Percentiles rank a stretch among this genome's conserved stretches.
These are phyloP conservation scores for Drosophila nigromelanica DNA, from an alignment of 1,140 invertebrate genomes.

Conservation along the genomic window DNA sequence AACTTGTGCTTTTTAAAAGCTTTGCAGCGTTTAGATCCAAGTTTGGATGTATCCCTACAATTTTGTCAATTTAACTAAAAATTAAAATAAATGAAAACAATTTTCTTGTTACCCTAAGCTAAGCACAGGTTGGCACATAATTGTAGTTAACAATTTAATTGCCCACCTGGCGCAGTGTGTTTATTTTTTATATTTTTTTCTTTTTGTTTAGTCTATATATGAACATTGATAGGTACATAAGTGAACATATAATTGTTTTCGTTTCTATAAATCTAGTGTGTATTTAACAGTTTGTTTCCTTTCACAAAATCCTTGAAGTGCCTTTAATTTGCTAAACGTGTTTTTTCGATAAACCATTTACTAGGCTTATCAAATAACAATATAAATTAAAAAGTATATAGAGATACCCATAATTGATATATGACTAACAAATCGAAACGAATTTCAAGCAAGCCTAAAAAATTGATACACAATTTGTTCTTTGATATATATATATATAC, in stretches of 20 bases:
- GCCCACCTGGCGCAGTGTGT: not conserved
- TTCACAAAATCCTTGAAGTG: conserved; percentile 78
- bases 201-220: conserved; percentile 22
- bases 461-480: conserved; percentile 28
- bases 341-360: conserved; percentile 78
- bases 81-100: conserved; percentile 20
- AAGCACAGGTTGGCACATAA: conserved; percentile 8
- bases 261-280: conserved; percentile 41
- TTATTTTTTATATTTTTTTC: not conserved
- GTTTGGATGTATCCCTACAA: conserved; percentile 61
- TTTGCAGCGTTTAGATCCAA: conserved; percentile 27
- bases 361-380: conserved; percentile 52
- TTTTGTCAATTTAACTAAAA: conserved; percentile 70
- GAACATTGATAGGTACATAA: conserved; percentile 15
- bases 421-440: conserved; percentile 46
- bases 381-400: conserved; percentile 29
- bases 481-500: conserved; percentile 9
- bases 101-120: conserved; percentile 53
- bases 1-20: conserved; percentile 70
- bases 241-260: conserved; percentile 48
- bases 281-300: conserved; percentile 63
- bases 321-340: conserved; percentile 80
- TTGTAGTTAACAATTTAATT: conserved; percentile 2
- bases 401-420: conserved; percentile 10
- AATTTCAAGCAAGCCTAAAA: conserved; percentile 50